A percentile compares a stretch with the other conserved stretches of the same genome.
Evolutionary conservation across 2,888 invertebrate species (phyloP).

Genomic region (Lydus trimaculatus): DNA sequence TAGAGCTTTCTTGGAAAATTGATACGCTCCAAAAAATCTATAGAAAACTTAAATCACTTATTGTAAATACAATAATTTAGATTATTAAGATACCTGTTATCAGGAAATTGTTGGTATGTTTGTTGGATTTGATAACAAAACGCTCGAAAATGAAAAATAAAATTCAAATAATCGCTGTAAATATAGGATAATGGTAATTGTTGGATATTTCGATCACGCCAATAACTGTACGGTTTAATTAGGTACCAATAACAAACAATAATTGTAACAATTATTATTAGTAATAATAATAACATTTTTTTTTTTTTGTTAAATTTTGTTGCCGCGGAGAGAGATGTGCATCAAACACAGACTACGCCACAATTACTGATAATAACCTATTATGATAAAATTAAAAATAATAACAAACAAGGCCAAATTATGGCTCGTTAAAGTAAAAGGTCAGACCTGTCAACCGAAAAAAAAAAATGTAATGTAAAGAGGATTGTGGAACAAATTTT

Average conservation of each 20-base stretch:
- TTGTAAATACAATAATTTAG: background rate
- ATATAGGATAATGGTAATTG: background rate
- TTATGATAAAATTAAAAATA: too few relatives aligned
- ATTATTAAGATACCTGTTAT: background rate
- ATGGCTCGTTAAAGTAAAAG: too few relatives aligned
- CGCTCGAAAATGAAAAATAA: background rate
- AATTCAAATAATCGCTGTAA: background rate
- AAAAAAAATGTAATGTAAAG: too few relatives aligned
- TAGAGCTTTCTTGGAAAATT: conserved; percentile 56
- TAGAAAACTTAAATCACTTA: background rate
- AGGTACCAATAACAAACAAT: background rate
- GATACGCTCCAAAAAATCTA: conserved; percentile 37
- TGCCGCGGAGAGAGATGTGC: background rate
- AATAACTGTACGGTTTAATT: background rate
- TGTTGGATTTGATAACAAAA: background rate
- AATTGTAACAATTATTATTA: background rate
- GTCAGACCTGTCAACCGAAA: too few relatives aligned
- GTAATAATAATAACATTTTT: background rate
- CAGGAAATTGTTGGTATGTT: background rate
- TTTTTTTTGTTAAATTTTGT: background rate
- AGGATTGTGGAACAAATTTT: too few relatives aligned
- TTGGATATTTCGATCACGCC: background rate
- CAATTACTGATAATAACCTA: too few relatives aligned
- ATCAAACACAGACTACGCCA: background rate
- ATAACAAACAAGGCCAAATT: too few relatives aligned